phyloP scores from a whole-genome alignment of 2,797 vertebrate genomes.

The Myotis pilosus region DNA sequence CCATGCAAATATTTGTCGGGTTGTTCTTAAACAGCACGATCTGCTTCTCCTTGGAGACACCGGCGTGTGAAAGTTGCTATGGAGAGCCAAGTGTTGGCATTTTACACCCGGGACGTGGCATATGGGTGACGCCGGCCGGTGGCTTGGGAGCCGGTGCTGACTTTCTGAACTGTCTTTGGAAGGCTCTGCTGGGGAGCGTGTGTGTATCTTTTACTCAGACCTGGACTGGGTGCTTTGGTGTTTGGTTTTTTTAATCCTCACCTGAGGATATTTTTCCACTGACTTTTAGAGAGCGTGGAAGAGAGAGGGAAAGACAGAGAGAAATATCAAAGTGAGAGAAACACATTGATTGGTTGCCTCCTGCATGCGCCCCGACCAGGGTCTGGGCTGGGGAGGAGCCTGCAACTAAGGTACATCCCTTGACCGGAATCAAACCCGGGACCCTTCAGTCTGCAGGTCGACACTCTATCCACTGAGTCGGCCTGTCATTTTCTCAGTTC shows the following conservation, averaged over 20 bases:
- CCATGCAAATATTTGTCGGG: slow-evolving; percentile 31
- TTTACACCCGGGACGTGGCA: background rate
- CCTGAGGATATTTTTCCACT: too few relatives aligned
- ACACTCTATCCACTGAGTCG: too few relatives aligned
- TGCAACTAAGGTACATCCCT: too few relatives aligned
- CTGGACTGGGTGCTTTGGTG: background rate
- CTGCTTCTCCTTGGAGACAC: background rate
- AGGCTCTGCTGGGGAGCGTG: background rate
- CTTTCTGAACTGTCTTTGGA: background rate
- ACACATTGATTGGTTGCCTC: too few relatives aligned
- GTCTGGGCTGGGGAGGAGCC: too few relatives aligned
- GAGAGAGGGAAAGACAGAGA: too few relatives aligned
- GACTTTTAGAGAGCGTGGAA: too few relatives aligned
- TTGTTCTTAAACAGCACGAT: slow-evolving; percentile 20
- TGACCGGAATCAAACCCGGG: too few relatives aligned
- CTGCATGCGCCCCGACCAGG: too few relatives aligned
- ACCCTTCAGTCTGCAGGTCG: too few relatives aligned
- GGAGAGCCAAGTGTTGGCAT: background rate
- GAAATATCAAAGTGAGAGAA: too few relatives aligned
- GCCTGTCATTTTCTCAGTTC: background rate
- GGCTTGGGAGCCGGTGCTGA: background rate
- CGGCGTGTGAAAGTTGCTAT: background rate
- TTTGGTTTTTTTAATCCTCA: too few relatives aligned
- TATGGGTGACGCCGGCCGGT: background rate
- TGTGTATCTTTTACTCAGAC: background rate